These are phyloP conservation scores for Meloidogyne hapla DNA, from an alignment of 1,140 invertebrate genomes.

Conservation along the genomic window DNA sequence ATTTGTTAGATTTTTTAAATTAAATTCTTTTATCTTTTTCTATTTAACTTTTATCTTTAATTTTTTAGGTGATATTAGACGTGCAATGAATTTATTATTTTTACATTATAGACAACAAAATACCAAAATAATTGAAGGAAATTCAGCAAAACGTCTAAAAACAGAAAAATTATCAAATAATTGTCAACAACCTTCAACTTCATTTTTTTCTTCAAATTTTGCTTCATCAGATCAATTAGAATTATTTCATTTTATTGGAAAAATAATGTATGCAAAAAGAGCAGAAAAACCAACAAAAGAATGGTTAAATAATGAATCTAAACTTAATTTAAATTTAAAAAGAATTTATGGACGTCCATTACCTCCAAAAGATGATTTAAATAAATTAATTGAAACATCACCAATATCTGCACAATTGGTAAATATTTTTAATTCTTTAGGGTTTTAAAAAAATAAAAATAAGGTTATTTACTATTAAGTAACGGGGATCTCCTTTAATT, in stretches of 20 bases:
- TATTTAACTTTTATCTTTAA: too few relatives aligned
- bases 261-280: slow-evolving; percentile 42
- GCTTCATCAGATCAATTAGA: slow-evolving; percentile 22
- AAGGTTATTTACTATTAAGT: too few relatives aligned
- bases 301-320: slow-evolving; percentile 25
- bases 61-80: slow-evolving; percentile 31
- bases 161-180: slow-evolving; percentile 4
- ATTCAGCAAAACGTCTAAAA: not conserved
- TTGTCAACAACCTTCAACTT: slow-evolving; percentile 16
- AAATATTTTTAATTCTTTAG: too few relatives aligned
- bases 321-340: slow-evolving; percentile 11
- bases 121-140: slow-evolving; percentile 9
- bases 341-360: slow-evolving; percentile 11
- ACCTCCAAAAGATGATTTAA: slow-evolving; percentile 42
- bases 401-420: slow-evolving; percentile 33
- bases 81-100: slow-evolving; percentile 36
- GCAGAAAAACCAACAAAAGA: slow-evolving; percentile 13
- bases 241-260: slow-evolving; percentile 45
- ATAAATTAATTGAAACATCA: slow-evolving; percentile 32
- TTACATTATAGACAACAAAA: slow-evolving; percentile 17
- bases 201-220: not conserved
- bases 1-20: too few relatives aligned
- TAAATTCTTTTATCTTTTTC: too few relatives aligned
- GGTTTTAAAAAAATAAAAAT: too few relatives aligned
- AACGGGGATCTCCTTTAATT: too few relatives aligned